These are phyloP conservation scores for Monarcha castaneiventris DNA, from an alignment of 2,113 vertebrate species.

Conservation along the genomic window DNA sequence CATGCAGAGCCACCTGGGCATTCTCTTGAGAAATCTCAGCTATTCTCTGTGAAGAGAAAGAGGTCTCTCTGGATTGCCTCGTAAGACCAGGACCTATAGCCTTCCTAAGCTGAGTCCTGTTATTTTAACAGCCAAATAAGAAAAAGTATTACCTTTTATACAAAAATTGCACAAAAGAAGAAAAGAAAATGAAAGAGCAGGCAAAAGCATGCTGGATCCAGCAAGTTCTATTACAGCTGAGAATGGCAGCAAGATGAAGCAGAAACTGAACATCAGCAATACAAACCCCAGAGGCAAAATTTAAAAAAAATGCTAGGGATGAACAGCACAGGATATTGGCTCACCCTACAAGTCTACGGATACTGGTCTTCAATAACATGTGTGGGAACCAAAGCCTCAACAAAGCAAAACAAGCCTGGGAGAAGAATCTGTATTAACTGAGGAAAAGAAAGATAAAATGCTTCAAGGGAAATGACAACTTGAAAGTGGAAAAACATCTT, in stretches of 20 bases:
- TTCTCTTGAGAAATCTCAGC: not conserved
- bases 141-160: not conserved
- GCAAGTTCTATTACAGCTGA: not conserved
- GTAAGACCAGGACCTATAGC: not conserved
- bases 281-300: not conserved
- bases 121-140: not conserved
- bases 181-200: not conserved
- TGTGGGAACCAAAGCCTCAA: not conserved
- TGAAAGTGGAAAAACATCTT: not conserved
- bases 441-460: not conserved
- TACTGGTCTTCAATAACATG: not conserved
- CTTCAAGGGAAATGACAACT: not conserved
- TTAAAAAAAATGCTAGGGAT: not conserved
- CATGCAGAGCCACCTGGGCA: not conserved
- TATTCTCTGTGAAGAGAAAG: not conserved
- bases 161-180: not conserved
- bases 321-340: not conserved
- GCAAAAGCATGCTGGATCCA: not conserved
- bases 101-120: not conserved
- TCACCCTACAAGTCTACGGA: not conserved
- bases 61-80: not conserved
- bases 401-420: not conserved
- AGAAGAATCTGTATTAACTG: not conserved
- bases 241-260: not conserved
- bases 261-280: not conserved